Percentiles rank a stretch among this genome's conserved stretches.
Evolutionary conservation across 1,140 invertebrate genomes (phyloP).

Genomic region (Spodoptera litura): DNA sequence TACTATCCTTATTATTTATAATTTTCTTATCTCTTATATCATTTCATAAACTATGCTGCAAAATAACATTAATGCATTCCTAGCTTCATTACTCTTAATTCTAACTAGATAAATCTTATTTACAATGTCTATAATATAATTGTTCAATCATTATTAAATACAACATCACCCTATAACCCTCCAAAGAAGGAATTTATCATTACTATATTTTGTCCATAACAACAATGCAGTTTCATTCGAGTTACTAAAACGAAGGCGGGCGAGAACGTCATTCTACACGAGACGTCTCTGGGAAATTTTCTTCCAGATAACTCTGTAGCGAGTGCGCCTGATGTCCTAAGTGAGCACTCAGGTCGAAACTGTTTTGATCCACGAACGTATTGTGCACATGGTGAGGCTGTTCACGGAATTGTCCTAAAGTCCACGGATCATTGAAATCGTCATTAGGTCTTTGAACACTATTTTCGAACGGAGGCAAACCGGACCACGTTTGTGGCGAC

Average conservation of each 20-base stretch:
- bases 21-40: constrained; percentile 62
- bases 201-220: constrained; percentile 43
- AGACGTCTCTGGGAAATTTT: constrained; percentile 71
- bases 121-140: constrained; percentile 82
- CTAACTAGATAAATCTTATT: constrained; percentile 82
- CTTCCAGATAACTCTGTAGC: constrained; percentile 74
- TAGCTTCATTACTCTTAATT: constrained; percentile 79
- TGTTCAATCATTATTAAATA: constrained; percentile 75
- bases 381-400: constrained; percentile 73
- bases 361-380: constrained; percentile 75
- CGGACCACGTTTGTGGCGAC: constrained; percentile 67
- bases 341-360: constrained; percentile 72
- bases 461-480: constrained; percentile 66
- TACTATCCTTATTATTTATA: constrained; percentile 66
- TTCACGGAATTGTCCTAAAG: constrained; percentile 74
- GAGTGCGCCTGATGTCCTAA: constrained; percentile 62
- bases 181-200: constrained; percentile 41
- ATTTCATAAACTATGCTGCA: constrained; percentile 76
- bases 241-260: constrained; percentile 22
- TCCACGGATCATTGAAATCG: constrained; percentile 71
- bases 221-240: constrained; percentile 46
- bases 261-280: constrained; percentile 77
- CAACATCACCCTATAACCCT: constrained; percentile 60
- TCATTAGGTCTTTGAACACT: constrained; percentile 61
- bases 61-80: constrained; percentile 81